These are phyloP conservation scores for Megaustenia siamemsis DNA, from an alignment of 2,888 invertebrate species.

Conservation along the genomic window DNA sequence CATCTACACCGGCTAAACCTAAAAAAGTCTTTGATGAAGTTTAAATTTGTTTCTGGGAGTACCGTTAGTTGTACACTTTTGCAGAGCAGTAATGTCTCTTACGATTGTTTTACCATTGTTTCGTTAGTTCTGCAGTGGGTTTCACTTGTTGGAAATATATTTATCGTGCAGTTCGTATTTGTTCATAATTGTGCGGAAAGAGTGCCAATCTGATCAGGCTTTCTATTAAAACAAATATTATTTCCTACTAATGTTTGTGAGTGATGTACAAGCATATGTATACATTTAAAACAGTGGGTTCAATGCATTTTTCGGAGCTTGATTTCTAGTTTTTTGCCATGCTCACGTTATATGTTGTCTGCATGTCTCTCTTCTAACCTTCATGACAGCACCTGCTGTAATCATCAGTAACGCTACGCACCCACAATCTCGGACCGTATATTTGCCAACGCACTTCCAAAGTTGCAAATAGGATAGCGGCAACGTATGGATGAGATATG, in stretches of 20 bases:
- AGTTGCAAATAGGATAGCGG: conserved; percentile 37
- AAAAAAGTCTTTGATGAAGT: conserved; percentile 33
- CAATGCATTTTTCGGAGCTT: no score
- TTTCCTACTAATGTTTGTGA: no score
- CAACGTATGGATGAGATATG: conserved; percentile 13
- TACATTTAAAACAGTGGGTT: no score
- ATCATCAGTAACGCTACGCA: conserved; percentile 32
- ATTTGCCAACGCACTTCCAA: not conserved
- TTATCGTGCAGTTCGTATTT: not conserved
- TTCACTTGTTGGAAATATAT: not conserved
- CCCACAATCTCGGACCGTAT: not conserved
- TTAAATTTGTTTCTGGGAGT: conserved; percentile 31
- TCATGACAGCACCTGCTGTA: conserved; percentile 47
- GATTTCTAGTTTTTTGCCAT: no score
- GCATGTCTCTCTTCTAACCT: not conserved
- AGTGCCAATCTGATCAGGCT: no score
- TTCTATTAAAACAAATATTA: no score
- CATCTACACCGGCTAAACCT: conserved; percentile 30
- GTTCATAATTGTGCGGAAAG: not conserved
- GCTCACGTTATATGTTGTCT: not conserved
- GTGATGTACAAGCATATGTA: no score
- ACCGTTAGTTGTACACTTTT: conserved; percentile 29
- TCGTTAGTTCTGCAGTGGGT: not conserved
- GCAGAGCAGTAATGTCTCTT: conserved; percentile 13
- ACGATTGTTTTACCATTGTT: not conserved